Conservation (phyloP, 2,113 vertebrate species). For the Sinosuthora webbiana region DNA sequence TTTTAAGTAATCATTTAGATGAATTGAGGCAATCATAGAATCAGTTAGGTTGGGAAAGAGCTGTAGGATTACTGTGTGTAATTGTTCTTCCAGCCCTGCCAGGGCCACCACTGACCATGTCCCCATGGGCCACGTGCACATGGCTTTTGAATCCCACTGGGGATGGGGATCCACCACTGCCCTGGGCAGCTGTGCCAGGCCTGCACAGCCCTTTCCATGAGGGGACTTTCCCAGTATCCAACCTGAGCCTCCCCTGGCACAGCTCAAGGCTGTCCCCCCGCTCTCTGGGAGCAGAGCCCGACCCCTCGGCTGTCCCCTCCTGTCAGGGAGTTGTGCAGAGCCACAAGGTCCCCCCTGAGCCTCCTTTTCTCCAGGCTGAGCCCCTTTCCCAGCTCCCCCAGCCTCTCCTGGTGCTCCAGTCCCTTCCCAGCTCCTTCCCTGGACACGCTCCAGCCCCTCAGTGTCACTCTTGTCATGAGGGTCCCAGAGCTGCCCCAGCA, state of each 20-base stretch:
- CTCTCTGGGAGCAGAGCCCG: not conserved
- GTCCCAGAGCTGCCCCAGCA: too few relatives aligned
- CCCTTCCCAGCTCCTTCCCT: not conserved
- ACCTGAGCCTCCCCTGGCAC: fast-evolving
- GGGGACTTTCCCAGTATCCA: not conserved
- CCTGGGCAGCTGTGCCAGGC: not conserved
- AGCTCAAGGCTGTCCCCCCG: not conserved
- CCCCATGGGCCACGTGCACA: not conserved
- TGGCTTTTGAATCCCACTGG: not conserved
- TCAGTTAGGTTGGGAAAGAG: not conserved
- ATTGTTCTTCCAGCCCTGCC: not conserved
- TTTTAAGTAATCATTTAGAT: not conserved
- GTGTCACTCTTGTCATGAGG: too few relatives aligned
- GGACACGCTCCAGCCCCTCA: not conserved
- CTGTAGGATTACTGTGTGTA: not conserved
- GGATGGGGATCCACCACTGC: not conserved
- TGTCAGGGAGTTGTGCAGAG: not conserved
- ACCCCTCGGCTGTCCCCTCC: fast-evolving
- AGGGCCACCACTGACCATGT: not conserved
- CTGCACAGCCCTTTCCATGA: not conserved
- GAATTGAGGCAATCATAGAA: not conserved
- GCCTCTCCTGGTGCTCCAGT: not conserved
- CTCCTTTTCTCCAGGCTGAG: not conserved
- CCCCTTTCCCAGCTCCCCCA: not conserved
- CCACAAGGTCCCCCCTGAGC: not conserved